Evolutionary conservation across 53 echinoderm and acorn worm genomes (phyloP), one percentile per base, ranked within the genome.

Genomic region (Luidia sarsii): DNA sequence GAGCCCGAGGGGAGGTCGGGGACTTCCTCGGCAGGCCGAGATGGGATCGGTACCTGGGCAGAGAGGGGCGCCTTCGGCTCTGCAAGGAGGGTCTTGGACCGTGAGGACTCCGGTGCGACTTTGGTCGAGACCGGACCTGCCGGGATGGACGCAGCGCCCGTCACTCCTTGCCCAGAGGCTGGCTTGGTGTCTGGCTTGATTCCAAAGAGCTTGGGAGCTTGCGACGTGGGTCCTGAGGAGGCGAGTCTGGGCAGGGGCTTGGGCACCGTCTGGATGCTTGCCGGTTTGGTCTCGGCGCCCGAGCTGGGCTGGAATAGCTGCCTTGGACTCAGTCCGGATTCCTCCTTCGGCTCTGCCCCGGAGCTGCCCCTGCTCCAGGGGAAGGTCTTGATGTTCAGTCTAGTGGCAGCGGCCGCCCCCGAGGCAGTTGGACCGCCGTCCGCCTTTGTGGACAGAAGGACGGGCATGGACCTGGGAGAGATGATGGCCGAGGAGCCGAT

Each of bases 301-400:
- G 20, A 33, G 13, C 6, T 52, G 21, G 53, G 36, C 30, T 71
- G 50, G 53, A 34, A 27, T 21, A 34, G 74, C 16, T 74, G 55
- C 3, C 36, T 43, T 57, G 15, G 71, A 35, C 50, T 70, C 62
- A 28, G 9, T 2, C 30, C 31, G 11, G 50, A 11, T 41, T 11
- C 15, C 1, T 66, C 41, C 18, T 67, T 77, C 38, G 46, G 20
- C 65, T 70, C 71, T 70, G 79, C 4, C 46, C 80, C 67, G 43
- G 67, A 39, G 10, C 25, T 27, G 25, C 35, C 67, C 22, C 49
- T 71, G 18, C 83, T 87, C 91, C 91, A 91, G 33, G 87, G 64
- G 55, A 91, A 91, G 38, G 79, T 91, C 63, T 90, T 90, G 4
- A 85, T 69, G 27, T 27, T 63, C n/a, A 87, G 66, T 46, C 57